Conservation (phyloP, 1,140 invertebrate genomes). For the Sycophaga agraensis region DNA sequence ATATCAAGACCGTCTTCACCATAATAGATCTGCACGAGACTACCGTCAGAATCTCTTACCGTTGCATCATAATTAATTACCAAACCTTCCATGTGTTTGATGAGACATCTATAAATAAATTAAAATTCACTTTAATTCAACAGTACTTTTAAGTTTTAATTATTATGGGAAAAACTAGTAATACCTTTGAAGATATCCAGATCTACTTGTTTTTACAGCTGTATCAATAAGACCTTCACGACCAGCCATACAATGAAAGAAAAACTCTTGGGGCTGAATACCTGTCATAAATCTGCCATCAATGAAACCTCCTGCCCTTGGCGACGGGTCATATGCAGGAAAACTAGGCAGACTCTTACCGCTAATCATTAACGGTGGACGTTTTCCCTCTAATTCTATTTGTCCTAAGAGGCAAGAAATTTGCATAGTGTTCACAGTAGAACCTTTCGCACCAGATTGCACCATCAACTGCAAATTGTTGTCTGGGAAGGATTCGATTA, state of each 20-base stretch:
- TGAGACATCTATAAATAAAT: slow-evolving; percentile 68
- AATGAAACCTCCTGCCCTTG: slow-evolving; percentile 94
- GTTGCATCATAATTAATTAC: slow-evolving; percentile 90
- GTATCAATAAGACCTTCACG: slow-evolving; percentile 90
- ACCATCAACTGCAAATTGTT: slow-evolving; percentile 99
- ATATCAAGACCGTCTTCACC: slow-evolving; percentile 98
- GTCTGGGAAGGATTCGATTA: slow-evolving; percentile 84
- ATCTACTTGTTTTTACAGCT: slow-evolving; percentile 90
- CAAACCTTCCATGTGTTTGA: slow-evolving; percentile 97
- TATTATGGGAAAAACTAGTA: background rate
- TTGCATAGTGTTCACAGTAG: slow-evolving; percentile 94
- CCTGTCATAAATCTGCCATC: slow-evolving; percentile 96
- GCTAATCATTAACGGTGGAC: slow-evolving; percentile 92
- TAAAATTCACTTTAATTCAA: background rate
- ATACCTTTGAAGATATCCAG: slow-evolving; percentile 91
- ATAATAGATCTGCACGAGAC: slow-evolving; percentile 91
- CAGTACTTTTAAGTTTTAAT: too few species aligned
- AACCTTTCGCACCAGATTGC: slow-evolving; percentile 96
- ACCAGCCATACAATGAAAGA: slow-evolving; percentile 99
- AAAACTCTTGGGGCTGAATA: slow-evolving; percentile 96
- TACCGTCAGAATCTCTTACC: slow-evolving; percentile 87
- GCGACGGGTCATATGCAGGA: slow-evolving; percentile 83
- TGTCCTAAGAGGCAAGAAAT: slow-evolving; percentile 96
- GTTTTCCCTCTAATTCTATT: slow-evolving; percentile 97
- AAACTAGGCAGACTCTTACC: slow-evolving; percentile 94